Percentiles rank a stretch among this genome's conserved stretches.
phyloP scores from a whole-genome alignment of 2,113 vertebrate genomes.

The Ursus arctos region DNA sequence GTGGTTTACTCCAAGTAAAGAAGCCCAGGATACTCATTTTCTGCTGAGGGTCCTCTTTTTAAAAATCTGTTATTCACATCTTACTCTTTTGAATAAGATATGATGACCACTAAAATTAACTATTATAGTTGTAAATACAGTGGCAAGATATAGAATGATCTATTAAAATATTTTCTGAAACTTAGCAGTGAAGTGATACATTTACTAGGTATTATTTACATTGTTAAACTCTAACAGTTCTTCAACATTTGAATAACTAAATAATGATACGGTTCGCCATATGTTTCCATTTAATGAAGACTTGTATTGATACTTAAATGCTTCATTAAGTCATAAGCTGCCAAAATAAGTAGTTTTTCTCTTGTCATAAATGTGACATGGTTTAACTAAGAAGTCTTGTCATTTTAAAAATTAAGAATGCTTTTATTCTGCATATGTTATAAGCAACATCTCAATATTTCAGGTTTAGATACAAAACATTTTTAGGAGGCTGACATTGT shows the following conservation, averaged over 20 bases:
- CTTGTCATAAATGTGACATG: slow-evolving; percentile 87
- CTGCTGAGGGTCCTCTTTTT: neutral
- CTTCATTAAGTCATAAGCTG: slow-evolving; percentile 86
- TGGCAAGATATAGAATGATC: slow-evolving; percentile 66
- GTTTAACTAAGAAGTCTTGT: slow-evolving; percentile 85
- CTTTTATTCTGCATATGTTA: slow-evolving; percentile 83
- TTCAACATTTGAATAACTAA: slow-evolving; percentile 86
- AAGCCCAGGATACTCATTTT: neutral
- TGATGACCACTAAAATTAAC: slow-evolving; percentile 62
- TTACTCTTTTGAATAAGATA: slow-evolving; percentile 53
- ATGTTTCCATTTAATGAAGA: slow-evolving; percentile 85
- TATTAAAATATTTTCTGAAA: slow-evolving; percentile 84
- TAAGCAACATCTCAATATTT: slow-evolving; percentile 81
- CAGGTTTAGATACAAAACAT: slow-evolving; percentile 79
- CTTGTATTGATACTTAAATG: slow-evolving; percentile 86
- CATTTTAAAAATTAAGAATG: slow-evolving; percentile 86
- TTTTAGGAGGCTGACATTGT: slow-evolving; percentile 83
- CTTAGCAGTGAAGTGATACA: slow-evolving; percentile 78
- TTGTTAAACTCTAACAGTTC: slow-evolving; percentile 82
- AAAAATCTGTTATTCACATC: neutral
- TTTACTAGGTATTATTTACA: slow-evolving; percentile 81
- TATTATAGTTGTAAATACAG: slow-evolving; percentile 66
- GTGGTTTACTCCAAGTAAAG: neutral
- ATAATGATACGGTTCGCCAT: slow-evolving; percentile 84
- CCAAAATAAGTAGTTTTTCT: slow-evolving; percentile 86